phyloP scores from a whole-genome alignment of 2,888 invertebrate genomes.

The Macrophya annulata region DNA sequence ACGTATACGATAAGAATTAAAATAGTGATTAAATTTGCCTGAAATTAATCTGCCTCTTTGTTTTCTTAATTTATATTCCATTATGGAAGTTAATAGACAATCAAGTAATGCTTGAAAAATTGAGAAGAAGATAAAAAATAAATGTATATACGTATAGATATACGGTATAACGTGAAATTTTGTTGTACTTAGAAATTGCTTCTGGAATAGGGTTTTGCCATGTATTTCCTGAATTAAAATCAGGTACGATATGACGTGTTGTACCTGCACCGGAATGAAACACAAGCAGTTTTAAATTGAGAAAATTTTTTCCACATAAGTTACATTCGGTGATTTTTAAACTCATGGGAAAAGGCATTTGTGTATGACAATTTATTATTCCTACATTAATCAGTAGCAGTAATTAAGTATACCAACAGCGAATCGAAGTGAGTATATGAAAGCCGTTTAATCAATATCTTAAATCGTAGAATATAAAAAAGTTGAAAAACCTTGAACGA shows the following conservation, averaged over 20 bases:
- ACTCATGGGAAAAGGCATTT: neutral
- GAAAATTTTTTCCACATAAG: neutral
- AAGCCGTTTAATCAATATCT: neutral
- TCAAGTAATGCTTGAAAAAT: neutral
- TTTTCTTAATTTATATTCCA: neutral
- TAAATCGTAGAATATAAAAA: neutral
- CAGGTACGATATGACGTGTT: neutral
- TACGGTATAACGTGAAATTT: neutral
- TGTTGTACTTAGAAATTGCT: conserved; percentile 31
- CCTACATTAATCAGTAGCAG: neutral
- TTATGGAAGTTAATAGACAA: neutral
- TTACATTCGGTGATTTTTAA: neutral
- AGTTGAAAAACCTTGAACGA: neutral
- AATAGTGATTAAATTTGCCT: neutral
- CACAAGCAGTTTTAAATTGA: neutral
- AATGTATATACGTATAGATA: neutral
- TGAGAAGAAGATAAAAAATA: neutral
- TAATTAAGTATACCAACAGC: neutral
- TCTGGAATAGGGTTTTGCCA: neutral
- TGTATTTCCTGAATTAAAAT: neutral
- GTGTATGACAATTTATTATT: neutral
- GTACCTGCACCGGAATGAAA: neutral
- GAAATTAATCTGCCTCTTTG: neutral
- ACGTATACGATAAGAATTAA: neutral
- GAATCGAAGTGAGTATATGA: neutral